phyloP scores from a whole-genome alignment of 1,140 invertebrate species.

The Trichonephila clavata region DNA sequence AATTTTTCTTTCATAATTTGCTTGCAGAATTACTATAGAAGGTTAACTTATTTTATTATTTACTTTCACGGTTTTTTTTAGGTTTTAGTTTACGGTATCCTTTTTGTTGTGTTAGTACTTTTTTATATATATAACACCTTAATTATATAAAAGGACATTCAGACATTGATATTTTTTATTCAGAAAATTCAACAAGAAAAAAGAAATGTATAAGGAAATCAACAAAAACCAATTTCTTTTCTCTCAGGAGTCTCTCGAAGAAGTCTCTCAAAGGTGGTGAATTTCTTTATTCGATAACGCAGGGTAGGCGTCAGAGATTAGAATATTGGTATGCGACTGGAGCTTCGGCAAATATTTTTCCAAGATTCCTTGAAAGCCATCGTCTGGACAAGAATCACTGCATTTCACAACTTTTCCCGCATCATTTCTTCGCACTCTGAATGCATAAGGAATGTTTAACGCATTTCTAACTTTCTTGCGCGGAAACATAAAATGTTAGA shows the following conservation, averaged over 20 bases:
- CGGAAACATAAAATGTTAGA: too few species aligned
- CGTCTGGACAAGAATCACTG: slow-evolving; percentile 23
- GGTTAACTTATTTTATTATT: too few species aligned
- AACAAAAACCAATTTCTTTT: not conserved
- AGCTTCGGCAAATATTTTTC: slow-evolving; percentile 40
- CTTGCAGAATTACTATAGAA: too few species aligned
- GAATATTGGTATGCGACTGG: slow-evolving; percentile 43
- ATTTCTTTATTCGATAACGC: not conserved
- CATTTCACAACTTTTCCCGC: not conserved
- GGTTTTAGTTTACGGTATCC: too few species aligned
- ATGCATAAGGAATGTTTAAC: not conserved
- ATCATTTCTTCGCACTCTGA: not conserved
- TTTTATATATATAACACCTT: too few species aligned
- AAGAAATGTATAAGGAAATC: not conserved
- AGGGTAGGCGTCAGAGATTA: slow-evolving; percentile 8
- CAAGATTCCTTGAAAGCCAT: slow-evolving; percentile 28
- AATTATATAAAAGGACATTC: not conserved
- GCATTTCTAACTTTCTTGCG: not conserved
- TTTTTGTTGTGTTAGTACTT: too few species aligned
- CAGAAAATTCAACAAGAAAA: not conserved
- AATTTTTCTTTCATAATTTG: too few species aligned
- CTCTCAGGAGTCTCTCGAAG: not conserved
- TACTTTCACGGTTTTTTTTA: too few species aligned
- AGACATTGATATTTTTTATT: not conserved
- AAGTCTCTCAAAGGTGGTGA: not conserved